Evolutionary conservation across 2,888 invertebrate species (phyloP).

Genomic region (Cephonodes hylas): DNA sequence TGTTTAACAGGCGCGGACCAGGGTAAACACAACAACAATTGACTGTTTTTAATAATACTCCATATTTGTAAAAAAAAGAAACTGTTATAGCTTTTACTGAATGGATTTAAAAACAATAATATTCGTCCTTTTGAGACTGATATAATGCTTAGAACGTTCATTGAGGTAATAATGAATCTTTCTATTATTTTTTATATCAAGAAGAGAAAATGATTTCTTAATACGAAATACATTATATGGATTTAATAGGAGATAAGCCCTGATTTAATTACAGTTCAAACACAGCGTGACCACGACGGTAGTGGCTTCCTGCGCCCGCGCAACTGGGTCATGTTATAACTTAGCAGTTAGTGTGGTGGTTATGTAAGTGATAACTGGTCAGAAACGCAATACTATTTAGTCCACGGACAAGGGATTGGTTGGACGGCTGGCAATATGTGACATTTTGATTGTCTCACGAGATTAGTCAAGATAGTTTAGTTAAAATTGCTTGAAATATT

Average conservation of each 20-base stretch:
- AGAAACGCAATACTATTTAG: conserved; percentile 29
- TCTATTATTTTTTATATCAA: not conserved
- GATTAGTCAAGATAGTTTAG: too few relatives aligned
- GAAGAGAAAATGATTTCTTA: not conserved
- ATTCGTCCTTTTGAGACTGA: too few relatives aligned
- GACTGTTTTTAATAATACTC: not conserved
- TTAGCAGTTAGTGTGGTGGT: conserved; percentile 37
- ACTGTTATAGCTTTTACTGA: too few relatives aligned
- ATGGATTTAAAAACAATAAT: too few relatives aligned
- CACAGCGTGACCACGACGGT: conserved; percentile 59
- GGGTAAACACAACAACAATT: not conserved
- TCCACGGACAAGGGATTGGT: not conserved
- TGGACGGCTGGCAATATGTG: not conserved
- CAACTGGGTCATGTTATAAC: conserved; percentile 61
- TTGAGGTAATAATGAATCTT: too few relatives aligned
- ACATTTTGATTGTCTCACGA: not conserved
- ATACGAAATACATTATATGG: conserved; percentile 8
- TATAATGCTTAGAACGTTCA: too few relatives aligned
- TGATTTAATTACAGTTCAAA: conserved; percentile 68
- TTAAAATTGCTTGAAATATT: too few relatives aligned
- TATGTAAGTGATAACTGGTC: conserved; percentile 62
- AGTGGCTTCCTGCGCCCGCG: conserved; percentile 66
- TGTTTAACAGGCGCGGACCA: not conserved
- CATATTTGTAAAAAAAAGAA: too few relatives aligned
- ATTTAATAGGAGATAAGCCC: conserved; percentile 57